Evolutionary conservation across 2,113 vertebrate species (phyloP), one percentile per base, ranked within the genome.

Genomic region (Podilymbus podiceps): DNA sequence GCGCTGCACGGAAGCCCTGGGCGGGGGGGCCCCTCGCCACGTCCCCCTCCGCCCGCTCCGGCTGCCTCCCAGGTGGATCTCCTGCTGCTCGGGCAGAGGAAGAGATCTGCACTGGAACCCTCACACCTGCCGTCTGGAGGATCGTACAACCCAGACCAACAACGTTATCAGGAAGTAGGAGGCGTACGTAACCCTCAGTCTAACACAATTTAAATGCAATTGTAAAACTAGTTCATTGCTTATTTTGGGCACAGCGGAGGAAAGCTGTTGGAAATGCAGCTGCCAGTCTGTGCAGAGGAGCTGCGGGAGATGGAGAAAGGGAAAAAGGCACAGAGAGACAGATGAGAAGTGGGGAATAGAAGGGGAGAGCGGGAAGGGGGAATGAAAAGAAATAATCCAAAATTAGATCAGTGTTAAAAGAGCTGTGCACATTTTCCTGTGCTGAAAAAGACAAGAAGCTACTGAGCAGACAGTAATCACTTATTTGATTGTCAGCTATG

Each of bases 31-130:
- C 60, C 55, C 50, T 44, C 8, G n/a, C 24, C 11, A 40, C 8
- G 1, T 6, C 21, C 19, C 47, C 38, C 20, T 30, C 28, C 0
- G 0, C 50, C 4, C 0, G 0, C 17, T 5, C 46, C 49, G 18
- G 33, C 30, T 64, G 20, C 58, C 33, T 56, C 19, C 42, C 3
- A 3, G 21, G 15, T 13, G 35, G 24, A 47, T 40, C 64, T 44
- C 44, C 74, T 69, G 31, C 69, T 6, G 19, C 72, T 27, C 1
- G 1, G 20, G 27, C 11, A 17, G 23, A 62, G 55, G 19, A 68
- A 17, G 12, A 52, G 67, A 78, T 46, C 27, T 56, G 64, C 59
- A 8, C 84, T 42, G 35, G 46, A 58, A 44, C 15, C n/a, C 27
- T 47, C 6, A 13, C 11, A n/a, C 11, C 55, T 44, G 21, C 0